Percentiles rank a stretch among this genome's conserved stretches.
These are phyloP conservation scores for Cheilosia variabilis DNA, from an alignment of 2,888 invertebrate species.

Conservation along the genomic window DNA sequence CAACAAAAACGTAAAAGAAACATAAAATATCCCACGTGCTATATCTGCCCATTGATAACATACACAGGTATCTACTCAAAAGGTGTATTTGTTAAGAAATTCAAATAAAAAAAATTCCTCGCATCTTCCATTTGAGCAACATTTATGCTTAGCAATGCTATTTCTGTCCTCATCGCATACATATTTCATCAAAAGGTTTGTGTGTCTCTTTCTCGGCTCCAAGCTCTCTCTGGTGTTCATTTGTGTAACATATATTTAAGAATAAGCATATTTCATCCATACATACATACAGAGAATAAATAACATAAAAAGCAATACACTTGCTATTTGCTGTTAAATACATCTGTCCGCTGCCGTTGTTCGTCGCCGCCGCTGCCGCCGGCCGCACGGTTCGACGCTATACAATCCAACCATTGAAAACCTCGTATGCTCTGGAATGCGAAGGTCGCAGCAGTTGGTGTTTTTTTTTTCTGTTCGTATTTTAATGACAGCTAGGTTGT, in stretches of 20 bases:
- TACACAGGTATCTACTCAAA: not conserved
- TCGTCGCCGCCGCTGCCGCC: slow-evolving; percentile 20
- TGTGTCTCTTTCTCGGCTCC: slow-evolving; percentile 32
- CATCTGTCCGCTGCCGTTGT: slow-evolving; percentile 45
- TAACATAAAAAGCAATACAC: slow-evolving; percentile 55
- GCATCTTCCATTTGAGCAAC: slow-evolving; percentile 56
- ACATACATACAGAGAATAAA: slow-evolving; percentile 36
- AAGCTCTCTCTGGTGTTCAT: not conserved
- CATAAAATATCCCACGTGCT: slow-evolving; percentile 51
- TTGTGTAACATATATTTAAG: slow-evolving; percentile 3
- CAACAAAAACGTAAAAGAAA: slow-evolving; percentile 29
- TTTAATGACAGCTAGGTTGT: slow-evolving; percentile 62
- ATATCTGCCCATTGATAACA: slow-evolving; percentile 56
- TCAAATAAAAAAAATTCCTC: slow-evolving; percentile 57
- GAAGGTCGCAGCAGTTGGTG: slow-evolving; percentile 73
- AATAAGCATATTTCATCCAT: slow-evolving; percentile 48
- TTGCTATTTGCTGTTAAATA: slow-evolving; percentile 71
- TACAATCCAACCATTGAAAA: slow-evolving; percentile 68
- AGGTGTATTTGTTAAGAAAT: slow-evolving; percentile 30
- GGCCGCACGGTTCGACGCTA: slow-evolving; percentile 39
- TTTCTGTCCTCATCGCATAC: slow-evolving; percentile 64
- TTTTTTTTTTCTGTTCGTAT: slow-evolving; percentile 40
- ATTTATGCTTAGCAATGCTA: slow-evolving; percentile 68
- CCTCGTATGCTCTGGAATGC: slow-evolving; percentile 76
- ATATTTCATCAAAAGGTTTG: slow-evolving; percentile 49